phyloP scores from a whole-genome alignment of 2,888 invertebrate species.

The Dynastes hyllus region DNA sequence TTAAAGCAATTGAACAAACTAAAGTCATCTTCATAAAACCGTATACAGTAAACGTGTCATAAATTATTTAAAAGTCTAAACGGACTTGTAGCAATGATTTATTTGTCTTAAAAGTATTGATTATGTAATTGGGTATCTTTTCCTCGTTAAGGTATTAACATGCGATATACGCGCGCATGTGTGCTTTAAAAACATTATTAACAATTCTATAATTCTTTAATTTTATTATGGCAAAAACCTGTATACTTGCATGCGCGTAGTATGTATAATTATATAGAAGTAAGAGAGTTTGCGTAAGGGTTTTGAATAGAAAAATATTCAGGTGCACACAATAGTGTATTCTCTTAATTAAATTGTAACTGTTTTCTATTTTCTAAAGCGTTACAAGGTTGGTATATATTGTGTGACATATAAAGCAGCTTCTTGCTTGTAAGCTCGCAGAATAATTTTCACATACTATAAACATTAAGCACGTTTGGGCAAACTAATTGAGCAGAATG shows the following conservation, averaged over 20 bases:
- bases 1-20: slow-evolving; percentile 32
- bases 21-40: background rate
- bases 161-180: too few relatives aligned
- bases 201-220: too few relatives aligned
- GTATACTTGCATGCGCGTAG: too few relatives aligned
- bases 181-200: too few relatives aligned
- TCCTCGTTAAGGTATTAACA: too few relatives aligned
- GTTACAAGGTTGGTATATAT: slow-evolving; percentile 40
- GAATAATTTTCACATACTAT: background rate
- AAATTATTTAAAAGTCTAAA: slow-evolving; percentile 12
- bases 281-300: background rate
- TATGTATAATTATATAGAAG: background rate
- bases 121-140: background rate
- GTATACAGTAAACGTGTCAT: background rate
- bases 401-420: slow-evolving; percentile 14
- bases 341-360: slow-evolving; percentile 40
- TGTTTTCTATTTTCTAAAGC: slow-evolving; percentile 18
- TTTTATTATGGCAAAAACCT: too few relatives aligned
- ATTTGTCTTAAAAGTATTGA: slow-evolving; percentile 7
- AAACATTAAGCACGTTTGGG: background rate
- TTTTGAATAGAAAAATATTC: slow-evolving; percentile 23
- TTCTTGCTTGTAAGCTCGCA: background rate
- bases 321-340: slow-evolving; percentile 23
- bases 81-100: background rate
- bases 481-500: too few relatives aligned